phyloP scores from a whole-genome alignment of 23 tunicate genomes.

The Ciona savignyi region DNA sequence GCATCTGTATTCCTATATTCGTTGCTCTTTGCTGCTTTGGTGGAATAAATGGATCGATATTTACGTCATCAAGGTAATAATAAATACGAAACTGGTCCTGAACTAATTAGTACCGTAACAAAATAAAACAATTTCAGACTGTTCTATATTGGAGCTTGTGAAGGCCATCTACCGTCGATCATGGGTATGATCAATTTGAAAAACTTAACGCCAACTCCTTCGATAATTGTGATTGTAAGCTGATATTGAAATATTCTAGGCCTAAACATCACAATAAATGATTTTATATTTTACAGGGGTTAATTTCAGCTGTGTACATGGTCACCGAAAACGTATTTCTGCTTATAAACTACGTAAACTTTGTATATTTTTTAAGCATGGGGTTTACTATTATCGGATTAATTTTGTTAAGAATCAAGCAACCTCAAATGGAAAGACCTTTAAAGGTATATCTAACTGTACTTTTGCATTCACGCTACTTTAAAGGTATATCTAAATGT shows the following conservation, averaged over 20 bases:
- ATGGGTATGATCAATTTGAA: constrained; percentile 28
- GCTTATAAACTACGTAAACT: constrained; percentile 35
- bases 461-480: too few species aligned
- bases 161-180: constrained; percentile 39
- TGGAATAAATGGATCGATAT: constrained; percentile 48
- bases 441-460: constrained; percentile 32
- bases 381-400: constrained; percentile 29
- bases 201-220: constrained; percentile 18
- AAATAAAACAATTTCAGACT: constrained; percentile 4
- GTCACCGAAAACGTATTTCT: constrained; percentile 38
- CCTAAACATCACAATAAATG: background rate
- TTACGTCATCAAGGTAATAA: constrained; percentile 29
- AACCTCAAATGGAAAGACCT: constrained; percentile 10
- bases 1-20: constrained; percentile 17
- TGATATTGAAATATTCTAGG: too few species aligned
- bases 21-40: constrained; percentile 54
- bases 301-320: constrained; percentile 17
- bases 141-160: constrained; percentile 40
- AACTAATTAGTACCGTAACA: background rate
- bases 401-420: constrained; percentile 8
- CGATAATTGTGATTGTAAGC: constrained; percentile 23
- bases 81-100: background rate
- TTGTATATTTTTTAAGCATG: constrained; percentile 36
- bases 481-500: too few species aligned
- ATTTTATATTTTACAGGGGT: constrained; percentile 9